phyloP scores from a whole-genome alignment of 2,797 vertebrate species.

The Dermochelys coriacea region DNA sequence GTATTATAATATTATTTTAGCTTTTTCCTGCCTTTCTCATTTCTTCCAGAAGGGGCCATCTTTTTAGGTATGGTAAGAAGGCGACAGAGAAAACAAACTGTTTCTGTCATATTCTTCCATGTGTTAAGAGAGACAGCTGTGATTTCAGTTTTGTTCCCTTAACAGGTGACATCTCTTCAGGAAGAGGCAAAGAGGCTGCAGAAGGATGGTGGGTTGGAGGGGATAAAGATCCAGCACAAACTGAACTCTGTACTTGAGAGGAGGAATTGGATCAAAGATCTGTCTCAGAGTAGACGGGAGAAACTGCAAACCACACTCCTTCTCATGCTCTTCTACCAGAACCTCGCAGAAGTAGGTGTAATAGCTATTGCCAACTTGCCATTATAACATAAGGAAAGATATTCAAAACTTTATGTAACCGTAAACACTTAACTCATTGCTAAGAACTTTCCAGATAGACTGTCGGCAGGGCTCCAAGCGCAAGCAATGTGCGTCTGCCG shows the following conservation, averaged over 20 bases:
- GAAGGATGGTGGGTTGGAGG: constrained; percentile 73
- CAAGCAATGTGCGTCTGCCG: background rate
- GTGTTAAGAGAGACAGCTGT: background rate
- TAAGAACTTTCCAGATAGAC: background rate
- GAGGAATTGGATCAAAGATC: constrained; percentile 81
- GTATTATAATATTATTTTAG: background rate
- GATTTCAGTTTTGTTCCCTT: constrained; percentile 45
- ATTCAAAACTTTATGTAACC: background rate
- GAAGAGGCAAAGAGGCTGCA: constrained; percentile 81
- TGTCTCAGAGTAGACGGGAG: constrained; percentile 81
- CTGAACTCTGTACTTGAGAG: constrained; percentile 75
- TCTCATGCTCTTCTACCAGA: constrained; percentile 83
- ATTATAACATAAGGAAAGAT: background rate
- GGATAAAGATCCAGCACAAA: constrained; percentile 73
- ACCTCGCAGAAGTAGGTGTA: constrained; percentile 85
- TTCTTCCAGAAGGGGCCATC: background rate
- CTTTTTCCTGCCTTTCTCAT: background rate
- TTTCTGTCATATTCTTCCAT: background rate
- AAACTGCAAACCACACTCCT: constrained; percentile 83
- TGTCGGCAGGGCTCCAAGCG: background rate
- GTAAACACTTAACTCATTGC: background rate
- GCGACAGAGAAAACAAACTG: background rate
- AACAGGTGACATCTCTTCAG: constrained; percentile 84
- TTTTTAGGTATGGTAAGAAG: background rate
- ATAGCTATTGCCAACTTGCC: too few relatives aligned